A percentile compares a stretch with the other conserved stretches of the same genome.
Conservation (phyloP, 1,140 invertebrate genomes). For the Pseudoatta argentina region DNA sequence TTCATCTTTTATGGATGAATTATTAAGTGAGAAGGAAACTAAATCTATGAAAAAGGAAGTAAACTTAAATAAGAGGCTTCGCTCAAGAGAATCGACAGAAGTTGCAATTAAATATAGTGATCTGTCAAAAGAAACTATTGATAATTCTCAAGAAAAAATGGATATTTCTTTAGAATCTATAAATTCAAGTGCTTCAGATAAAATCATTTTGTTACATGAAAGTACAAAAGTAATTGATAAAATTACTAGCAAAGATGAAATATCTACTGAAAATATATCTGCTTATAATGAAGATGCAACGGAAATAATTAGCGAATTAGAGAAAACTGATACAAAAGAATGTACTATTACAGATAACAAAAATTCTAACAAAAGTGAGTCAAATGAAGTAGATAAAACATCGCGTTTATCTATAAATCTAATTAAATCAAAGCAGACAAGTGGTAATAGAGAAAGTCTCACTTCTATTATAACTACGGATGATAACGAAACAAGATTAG, state of each 20-base stretch:
- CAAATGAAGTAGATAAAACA: background rate
- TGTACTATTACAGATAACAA: background rate
- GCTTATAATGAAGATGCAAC: background rate
- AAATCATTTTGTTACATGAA: background rate
- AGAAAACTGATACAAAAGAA: conserved; percentile 2
- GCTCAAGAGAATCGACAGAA: conserved; percentile 45
- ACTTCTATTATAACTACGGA: background rate
- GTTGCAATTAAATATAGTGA: background rate
- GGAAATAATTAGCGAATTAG: background rate
- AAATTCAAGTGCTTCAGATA: conserved; percentile 1
- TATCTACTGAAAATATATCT: background rate
- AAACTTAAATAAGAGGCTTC: background rate
- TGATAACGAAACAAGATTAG: background rate
- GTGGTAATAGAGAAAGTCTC: background rate
- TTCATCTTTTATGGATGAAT: conserved; percentile 13
- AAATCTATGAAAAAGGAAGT: conserved; percentile 7
- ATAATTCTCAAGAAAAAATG: background rate
- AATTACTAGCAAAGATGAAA: background rate
- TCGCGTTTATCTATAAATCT: background rate
- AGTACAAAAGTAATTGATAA: background rate
- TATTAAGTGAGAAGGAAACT: conserved; percentile 46
- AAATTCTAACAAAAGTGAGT: background rate
- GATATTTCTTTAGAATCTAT: conserved; percentile 1
- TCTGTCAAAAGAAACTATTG: background rate
- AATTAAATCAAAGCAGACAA: too few species aligned